These are phyloP conservation scores for Scolanthus callimorphus DNA, from an alignment of 92 coral and sea anemone species.

Conservation along the genomic window DNA sequence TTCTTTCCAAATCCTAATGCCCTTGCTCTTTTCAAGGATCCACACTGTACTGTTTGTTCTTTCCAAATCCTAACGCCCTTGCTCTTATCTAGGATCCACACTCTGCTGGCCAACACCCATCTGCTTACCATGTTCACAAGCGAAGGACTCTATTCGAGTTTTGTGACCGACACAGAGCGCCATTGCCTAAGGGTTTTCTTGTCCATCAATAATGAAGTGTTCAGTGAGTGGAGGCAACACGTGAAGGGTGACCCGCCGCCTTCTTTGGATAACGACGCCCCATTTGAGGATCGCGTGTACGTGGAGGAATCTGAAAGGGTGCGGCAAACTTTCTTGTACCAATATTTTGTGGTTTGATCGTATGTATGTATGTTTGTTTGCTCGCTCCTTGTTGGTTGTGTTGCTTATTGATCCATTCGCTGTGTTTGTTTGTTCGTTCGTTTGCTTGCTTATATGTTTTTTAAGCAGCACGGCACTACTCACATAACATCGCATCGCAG, in stretches of 20 bases:
- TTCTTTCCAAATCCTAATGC: too few species aligned
- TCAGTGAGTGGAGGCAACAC: conserved; percentile 20
- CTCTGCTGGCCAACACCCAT: conserved; percentile 16
- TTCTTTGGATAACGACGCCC: conserved; percentile 13
- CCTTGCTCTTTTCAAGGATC: too few species aligned
- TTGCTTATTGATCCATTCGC: too few species aligned
- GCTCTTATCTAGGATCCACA: conserved; percentile 24
- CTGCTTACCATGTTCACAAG: conserved; percentile 37
- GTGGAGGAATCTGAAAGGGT: conserved; percentile 19
- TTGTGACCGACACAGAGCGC: conserved; percentile 24
- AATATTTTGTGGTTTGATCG: too few species aligned
- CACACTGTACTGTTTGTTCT: background rate
- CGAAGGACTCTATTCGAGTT: conserved; percentile 33
- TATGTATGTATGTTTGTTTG: too few species aligned
- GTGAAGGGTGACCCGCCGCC: conserved; percentile 23
- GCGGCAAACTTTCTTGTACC: background rate
- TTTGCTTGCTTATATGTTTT: too few species aligned
- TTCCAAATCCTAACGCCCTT: background rate
- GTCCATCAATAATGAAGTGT: conserved; percentile 17
- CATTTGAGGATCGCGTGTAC: conserved; percentile 32
- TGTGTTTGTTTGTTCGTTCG: too few species aligned
- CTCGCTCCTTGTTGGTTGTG: too few species aligned
- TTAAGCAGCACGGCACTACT: too few species aligned
- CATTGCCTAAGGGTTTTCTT: conserved; percentile 18
- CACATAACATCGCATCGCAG: too few species aligned